Conservation (phyloP, 2,113 vertebrate genomes). For the Tapirus terrestris region DNA sequence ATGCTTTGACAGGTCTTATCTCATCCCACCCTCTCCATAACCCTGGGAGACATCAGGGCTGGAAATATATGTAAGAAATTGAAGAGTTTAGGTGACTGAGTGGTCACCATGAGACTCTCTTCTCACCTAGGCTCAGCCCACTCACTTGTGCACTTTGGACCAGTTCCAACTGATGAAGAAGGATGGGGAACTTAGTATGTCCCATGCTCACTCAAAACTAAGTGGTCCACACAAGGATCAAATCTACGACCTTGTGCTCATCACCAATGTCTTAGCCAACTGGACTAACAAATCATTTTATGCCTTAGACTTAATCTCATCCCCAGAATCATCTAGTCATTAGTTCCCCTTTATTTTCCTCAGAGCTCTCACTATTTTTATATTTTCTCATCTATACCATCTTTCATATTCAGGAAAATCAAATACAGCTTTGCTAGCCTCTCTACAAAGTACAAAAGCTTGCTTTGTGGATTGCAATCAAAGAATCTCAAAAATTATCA, state of each 20-base stretch:
- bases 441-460: neutral
- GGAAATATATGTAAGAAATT: neutral
- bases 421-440: neutral
- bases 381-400: neutral
- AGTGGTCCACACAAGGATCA: neutral
- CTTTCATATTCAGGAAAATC: neutral
- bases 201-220: neutral
- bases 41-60: neutral
- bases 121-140: neutral
- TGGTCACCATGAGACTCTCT: neutral
- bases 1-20: neutral
- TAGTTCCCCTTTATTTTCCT: neutral
- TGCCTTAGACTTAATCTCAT: neutral
- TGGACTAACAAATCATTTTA: neutral
- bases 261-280: neutral
- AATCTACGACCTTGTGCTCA: neutral
- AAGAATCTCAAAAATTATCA: neutral
- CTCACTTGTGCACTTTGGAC: neutral
- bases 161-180: neutral
- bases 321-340: neutral
- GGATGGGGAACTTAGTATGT: neutral
- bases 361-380: neutral
- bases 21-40: neutral
- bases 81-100: neutral
- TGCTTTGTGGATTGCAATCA: neutral